Base-by-base conservation (phyloP, 2,888 invertebrate genomes). In the Epirrhoe tristata region DNA sequence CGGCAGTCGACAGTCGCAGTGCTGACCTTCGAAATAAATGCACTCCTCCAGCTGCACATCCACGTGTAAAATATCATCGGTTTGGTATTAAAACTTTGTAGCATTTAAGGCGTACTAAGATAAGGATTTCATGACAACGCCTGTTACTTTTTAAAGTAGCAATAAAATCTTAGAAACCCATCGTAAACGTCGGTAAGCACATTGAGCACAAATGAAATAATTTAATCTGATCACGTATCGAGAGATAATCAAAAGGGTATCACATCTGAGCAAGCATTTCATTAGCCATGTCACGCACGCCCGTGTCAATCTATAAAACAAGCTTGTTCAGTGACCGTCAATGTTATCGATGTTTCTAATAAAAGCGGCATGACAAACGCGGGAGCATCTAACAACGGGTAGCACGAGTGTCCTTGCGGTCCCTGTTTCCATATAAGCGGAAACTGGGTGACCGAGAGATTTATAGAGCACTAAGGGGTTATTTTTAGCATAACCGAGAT, bases 391-490 rank as follows among this genome's bases (percentile, higher is more conserved):
- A 70, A 10, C 36, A 39, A 67, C 57, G 62, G 66, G 65, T 59
- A 53, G 14, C 51, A 66, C 66, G 58, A 65, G 74, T 80, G 83
- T 81, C 86, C 84, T 85, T 83, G 82, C 80, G 76, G 78, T 75
- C 72, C 78, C 78, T 71, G 81, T 78, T 82, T 79, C 84, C 83
- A 80, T 85, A 85, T 84, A 84, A 82, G 82, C 77, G 81, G 83
- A 84, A 87, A 86, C 83, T 84, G 84, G 83, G 86, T 85, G 85
- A 87, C 85, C 82, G 85, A 79, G 82, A 81, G 83, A 87, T 85
- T 85, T 85, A 85, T 83, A 74, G 80, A 71, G 78, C 81, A 82
- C 82, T 84, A 83, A 82, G 78, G 73, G 71, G 77, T 81, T 87
- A 88, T 88, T 83, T 86, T 84, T 84, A 88, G 82, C 75, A 58